phyloP scores from a whole-genome alignment of 2,113 vertebrate genomes.

The Gymnogyps californianus region DNA sequence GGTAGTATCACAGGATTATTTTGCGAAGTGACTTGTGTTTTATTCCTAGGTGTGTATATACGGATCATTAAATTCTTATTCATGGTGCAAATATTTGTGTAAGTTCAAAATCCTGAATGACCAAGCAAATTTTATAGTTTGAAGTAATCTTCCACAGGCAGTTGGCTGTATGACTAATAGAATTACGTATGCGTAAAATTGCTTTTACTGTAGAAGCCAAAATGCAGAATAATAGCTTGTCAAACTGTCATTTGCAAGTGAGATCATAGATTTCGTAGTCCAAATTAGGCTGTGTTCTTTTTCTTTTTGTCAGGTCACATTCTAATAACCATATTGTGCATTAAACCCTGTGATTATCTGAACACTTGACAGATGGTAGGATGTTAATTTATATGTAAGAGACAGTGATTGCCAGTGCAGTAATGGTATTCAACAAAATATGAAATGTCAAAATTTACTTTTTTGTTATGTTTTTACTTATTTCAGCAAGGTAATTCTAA shows the following conservation, averaged over 20 bases:
- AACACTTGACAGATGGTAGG: constrained; percentile 82
- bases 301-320: constrained; percentile 80
- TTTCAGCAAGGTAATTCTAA: constrained; percentile 66
- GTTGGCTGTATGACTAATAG: constrained; percentile 72
- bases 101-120: constrained; percentile 66
- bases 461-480: constrained; percentile 62
- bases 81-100: constrained; percentile 51
- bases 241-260: constrained; percentile 77
- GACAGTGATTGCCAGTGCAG: constrained; percentile 73
- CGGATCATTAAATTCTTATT: constrained; percentile 30
- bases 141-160: constrained; percentile 63
- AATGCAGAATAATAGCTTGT: constrained; percentile 79
- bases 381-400: constrained; percentile 80
- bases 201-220: constrained; percentile 69
- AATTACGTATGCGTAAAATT: constrained; percentile 70
- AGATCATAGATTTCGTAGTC: constrained; percentile 78
- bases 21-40: background rate
- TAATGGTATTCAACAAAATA: constrained; percentile 70
- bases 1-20: background rate
- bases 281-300: constrained; percentile 80
- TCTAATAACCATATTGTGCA: constrained; percentile 81
- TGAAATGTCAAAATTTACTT: constrained; percentile 76
- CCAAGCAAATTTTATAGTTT: constrained; percentile 67
- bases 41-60: background rate
- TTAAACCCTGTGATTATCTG: constrained; percentile 81